phyloP scores from a whole-genome alignment of 2,113 vertebrate genomes.

The Hemiprocne comata region DNA sequence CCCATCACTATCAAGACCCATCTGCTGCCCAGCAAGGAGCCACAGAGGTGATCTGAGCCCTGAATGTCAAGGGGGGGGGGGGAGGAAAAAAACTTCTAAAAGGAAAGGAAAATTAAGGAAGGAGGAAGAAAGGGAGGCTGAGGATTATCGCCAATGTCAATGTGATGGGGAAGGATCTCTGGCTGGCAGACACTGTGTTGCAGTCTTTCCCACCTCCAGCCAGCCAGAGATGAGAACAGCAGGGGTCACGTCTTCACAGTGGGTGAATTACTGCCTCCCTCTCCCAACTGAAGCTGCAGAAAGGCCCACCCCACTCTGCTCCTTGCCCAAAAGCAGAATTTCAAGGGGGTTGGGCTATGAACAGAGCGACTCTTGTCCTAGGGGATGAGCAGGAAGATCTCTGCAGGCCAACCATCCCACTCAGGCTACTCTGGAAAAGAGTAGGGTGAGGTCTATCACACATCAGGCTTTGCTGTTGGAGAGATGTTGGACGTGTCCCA shows the following conservation, averaged over 20 bases:
- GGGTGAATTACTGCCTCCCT: not conserved
- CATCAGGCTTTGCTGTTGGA: not conserved
- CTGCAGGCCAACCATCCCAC: not conserved
- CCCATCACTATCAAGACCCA: not conserved
- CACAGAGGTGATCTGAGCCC: not conserved
- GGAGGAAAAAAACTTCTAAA: not conserved
- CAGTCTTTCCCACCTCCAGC: not conserved
- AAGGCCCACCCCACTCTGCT: not conserved
- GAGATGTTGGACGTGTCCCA: not conserved
- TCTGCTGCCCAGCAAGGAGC: not conserved
- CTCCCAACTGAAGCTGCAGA: not conserved
- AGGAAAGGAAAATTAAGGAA: not conserved
- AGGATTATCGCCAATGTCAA: not conserved
- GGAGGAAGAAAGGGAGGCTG: not conserved
- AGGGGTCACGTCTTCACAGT: fast-evolving
- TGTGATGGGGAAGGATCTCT: not conserved
- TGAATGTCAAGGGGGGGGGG: fast-evolving
- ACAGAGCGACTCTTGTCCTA: not conserved
- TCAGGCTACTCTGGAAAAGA: not conserved
- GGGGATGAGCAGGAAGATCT: not conserved
- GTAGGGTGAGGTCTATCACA: not conserved
- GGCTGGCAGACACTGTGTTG: not conserved
- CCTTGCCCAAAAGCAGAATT: not conserved
- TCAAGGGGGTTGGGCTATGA: not conserved
- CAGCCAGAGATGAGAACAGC: not conserved